Base-by-base conservation (phyloP, 92 coral and sea anemone species). In the Parazoanthus atlanticus region DNA sequence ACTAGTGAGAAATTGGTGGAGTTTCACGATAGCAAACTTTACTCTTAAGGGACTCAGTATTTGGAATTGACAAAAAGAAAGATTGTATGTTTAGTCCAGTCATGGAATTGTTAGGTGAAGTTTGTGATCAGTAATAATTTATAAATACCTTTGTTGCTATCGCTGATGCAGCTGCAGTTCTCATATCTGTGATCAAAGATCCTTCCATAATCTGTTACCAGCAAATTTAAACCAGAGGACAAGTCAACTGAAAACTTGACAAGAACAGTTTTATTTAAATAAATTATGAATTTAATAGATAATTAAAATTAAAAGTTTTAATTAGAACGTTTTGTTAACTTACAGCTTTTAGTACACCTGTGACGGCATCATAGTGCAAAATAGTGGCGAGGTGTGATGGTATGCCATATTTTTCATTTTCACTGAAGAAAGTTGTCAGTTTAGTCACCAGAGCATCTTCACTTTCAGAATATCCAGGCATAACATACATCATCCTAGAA, bases 141-240 rank as follows among this genome's bases (percentile, higher is more conserved):
- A 91, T 89, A 30, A n/a, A 23, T 78, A 95, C 99, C 96, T 96
- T 96, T 19, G 98, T 91, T 40, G 99, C 99, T 23, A 96, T 95
- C 56, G 99, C 99, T 46, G 99, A 96, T 8, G 99, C 99, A 21
- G 99, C 98, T 28, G 99, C 99, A n/a, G 99, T 96, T 80, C 99
- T 88, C 99, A 95, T 96, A 78, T 90, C 93, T 70, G 99, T 96
- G 43, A 96, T 92, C 15, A 90, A 85, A n/a, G 85, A 89, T 4
- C 99, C 99, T 89, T 96, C 99, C 98, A 95, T 88, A 23, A 95
- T 81, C 99, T 96, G 80, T 34, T 36, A 81, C 73, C 28, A 41
- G 13, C 29, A 19, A 54, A 23, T 28, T 17, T 9, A 31, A 29
- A 41, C 17, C 56, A 49, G 56, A 12, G 17, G 56, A 10, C 17